A percentile compares a stretch with the other conserved stretches of the same genome.
Evolutionary conservation across 2,888 invertebrate genomes (phyloP).

Genomic region (Ornithoptera priamus): DNA sequence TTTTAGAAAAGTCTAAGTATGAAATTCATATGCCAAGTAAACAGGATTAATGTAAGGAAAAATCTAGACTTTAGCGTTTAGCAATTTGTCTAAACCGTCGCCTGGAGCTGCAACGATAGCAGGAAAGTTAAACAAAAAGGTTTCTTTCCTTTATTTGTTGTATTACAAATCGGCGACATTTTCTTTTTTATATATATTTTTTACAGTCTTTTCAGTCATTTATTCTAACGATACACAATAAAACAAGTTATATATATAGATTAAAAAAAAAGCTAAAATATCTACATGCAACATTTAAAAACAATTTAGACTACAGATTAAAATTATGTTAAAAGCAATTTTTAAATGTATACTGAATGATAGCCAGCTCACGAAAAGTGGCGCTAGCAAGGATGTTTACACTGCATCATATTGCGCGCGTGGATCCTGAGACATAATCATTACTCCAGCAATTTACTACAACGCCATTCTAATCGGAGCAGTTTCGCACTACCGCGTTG

Average conservation of each 20-base stretch:
- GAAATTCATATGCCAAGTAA: not conserved
- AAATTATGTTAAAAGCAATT: too few relatives aligned
- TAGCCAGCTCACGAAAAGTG: too few relatives aligned
- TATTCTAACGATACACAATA: not conserved
- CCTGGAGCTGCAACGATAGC: not conserved
- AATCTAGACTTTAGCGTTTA: not conserved
- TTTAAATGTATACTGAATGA: too few relatives aligned
- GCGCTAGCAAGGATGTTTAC: too few relatives aligned
- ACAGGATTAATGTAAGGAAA: not conserved
- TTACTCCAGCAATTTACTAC: too few relatives aligned
- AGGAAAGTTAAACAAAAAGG: not conserved
- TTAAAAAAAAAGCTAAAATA: not conserved
- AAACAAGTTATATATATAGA: not conserved
- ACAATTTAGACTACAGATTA: too few relatives aligned
- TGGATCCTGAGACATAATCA: too few relatives aligned
- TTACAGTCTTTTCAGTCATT: conserved; percentile 26
- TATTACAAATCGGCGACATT: conserved; percentile 18
- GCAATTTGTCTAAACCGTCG: not conserved
- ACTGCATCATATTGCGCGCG: too few relatives aligned
- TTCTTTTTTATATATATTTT: not conserved
- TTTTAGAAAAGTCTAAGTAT: not conserved
- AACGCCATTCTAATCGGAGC: too few relatives aligned
- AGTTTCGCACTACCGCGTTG: too few relatives aligned
- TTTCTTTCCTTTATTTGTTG: conserved; percentile 18
- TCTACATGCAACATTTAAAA: not conserved